These are phyloP conservation scores for Gulo gulo DNA, from an alignment of 2,113 vertebrate species.

Conservation along the genomic window DNA sequence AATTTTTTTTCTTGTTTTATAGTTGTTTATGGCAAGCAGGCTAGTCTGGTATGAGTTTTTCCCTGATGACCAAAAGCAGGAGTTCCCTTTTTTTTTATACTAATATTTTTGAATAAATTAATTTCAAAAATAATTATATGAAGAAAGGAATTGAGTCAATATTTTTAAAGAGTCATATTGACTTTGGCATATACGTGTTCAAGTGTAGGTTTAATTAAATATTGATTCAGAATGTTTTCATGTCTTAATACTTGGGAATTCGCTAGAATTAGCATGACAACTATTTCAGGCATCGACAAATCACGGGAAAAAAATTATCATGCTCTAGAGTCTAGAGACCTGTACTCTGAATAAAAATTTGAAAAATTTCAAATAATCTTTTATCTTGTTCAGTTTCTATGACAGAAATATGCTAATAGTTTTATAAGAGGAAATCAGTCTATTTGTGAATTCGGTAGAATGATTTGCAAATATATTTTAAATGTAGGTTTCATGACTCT, in stretches of 20 bases:
- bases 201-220: neutral
- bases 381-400: neutral
- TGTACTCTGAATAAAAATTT: neutral
- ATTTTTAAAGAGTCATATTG: neutral
- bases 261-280: neutral
- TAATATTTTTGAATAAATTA: neutral
- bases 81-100: neutral
- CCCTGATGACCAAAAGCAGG: neutral
- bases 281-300: neutral
- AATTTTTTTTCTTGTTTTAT: neutral
- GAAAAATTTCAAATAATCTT: neutral
- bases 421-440: neutral
- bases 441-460: neutral
- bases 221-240: neutral
- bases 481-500: neutral
- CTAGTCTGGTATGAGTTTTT: neutral
- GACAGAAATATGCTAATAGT: neutral
- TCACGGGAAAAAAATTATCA: neutral
- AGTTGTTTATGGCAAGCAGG: neutral
- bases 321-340: neutral
- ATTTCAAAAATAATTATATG: neutral
- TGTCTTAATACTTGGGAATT: neutral
- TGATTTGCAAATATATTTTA: neutral
- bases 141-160: neutral
- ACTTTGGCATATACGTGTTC: neutral